These are phyloP conservation scores for Sebastes baramenuke DNA, from an alignment of 2,797 vertebrate species.

Conservation along the genomic window DNA sequence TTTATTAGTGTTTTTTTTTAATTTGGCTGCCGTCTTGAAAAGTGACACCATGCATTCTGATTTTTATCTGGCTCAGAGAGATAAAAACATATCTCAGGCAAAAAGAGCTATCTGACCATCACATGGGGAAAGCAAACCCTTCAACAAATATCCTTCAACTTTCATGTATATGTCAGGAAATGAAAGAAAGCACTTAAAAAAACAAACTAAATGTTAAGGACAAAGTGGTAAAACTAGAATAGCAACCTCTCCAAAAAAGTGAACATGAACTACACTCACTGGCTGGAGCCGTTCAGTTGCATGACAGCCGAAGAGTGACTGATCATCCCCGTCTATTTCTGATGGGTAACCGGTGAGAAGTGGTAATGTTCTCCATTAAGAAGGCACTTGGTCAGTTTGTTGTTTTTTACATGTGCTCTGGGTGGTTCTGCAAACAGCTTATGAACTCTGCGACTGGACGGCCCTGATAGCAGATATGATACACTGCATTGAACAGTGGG, in stretches of 20 bases:
- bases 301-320: constrained; percentile 40
- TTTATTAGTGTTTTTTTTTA: not conserved
- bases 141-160: constrained; percentile 33
- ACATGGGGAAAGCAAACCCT: not conserved
- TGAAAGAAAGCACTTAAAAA: constrained; percentile 17
- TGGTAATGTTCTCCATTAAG: constrained; percentile 33
- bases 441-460: constrained; percentile 90
- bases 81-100: not conserved
- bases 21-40: not conserved
- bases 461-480: constrained; percentile 90
- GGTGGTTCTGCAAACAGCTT: constrained; percentile 93
- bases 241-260: not conserved
- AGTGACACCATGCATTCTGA: constrained; percentile 25
- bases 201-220: constrained; percentile 18
- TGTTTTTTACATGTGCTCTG: constrained; percentile 88
- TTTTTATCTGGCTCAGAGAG: constrained; percentile 8
- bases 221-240: constrained; percentile 25
- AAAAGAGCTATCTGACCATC: not conserved
- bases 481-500: constrained; percentile 93
- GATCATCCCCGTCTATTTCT: not conserved
- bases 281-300: not conserved
- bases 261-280: not conserved
- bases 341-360: constrained; percentile 4
- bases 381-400: constrained; percentile 67
- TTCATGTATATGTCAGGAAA: not conserved